Conservation (phyloP, 92 coral and sea anemone species). For the Scolanthus callimorphus region DNA sequence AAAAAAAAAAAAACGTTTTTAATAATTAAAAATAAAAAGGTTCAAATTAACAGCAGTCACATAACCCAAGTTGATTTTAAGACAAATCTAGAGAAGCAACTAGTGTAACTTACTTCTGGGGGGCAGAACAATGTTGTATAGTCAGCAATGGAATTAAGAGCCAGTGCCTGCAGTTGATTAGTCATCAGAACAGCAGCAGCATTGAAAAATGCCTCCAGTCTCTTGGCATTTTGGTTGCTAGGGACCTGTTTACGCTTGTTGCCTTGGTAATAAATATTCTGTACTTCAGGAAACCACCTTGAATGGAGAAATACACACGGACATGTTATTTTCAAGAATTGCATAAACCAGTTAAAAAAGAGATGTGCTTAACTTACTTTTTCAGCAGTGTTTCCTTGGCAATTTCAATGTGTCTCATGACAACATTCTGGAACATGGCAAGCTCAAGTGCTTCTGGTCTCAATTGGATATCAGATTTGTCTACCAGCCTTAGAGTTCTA, state of each 20-base stretch:
- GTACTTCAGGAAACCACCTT: conserved; percentile 99
- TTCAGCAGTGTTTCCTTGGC: conserved; percentile 96
- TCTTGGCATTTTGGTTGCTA: conserved; percentile 94
- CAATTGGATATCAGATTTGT: conserved; percentile 76
- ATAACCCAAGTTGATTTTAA: no score
- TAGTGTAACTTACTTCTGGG: conserved; percentile 78
- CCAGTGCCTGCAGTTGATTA: conserved; percentile 92
- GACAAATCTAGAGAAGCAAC: no score
- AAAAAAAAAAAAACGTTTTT: neutral
- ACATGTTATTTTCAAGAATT: neutral
- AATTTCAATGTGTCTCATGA: conserved; percentile 97
- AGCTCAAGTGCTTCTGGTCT: conserved; percentile 95
- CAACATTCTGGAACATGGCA: conserved; percentile 97
- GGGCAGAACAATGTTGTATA: conserved; percentile 95
- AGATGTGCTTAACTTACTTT: no score
- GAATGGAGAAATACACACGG: neutral
- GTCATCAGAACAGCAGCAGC: conserved; percentile 99
- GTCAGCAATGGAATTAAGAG: conserved; percentile 81
- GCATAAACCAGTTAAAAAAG: no score
- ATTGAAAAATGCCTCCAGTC: conserved; percentile 94
- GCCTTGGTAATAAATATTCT: conserved; percentile 98
- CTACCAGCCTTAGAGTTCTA: conserved; percentile 86
- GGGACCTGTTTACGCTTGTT: conserved; percentile 99
- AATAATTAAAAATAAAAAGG: no score
- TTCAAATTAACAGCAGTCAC: no score